Evolutionary conservation across 1,140 invertebrate species (phyloP), one percentile per base, ranked within the genome.

Genomic region (Achroia grisella): DNA sequence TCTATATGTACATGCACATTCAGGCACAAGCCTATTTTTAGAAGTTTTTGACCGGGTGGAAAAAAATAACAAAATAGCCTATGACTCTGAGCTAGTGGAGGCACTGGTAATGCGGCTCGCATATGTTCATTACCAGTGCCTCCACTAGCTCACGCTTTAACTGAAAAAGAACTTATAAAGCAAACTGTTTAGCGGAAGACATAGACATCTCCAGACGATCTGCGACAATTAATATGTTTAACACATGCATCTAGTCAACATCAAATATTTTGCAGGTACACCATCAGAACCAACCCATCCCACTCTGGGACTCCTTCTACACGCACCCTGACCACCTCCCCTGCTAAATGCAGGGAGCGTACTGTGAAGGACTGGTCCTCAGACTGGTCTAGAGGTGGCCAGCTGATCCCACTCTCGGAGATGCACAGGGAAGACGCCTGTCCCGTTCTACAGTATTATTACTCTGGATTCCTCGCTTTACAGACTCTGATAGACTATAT

Each of bases 391-490:
- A 83, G 88, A 8, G 88, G 89, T 0, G 84, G 89, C 1, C 79
- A 90, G 35, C 88, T 91, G 1, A 90, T 93, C 48, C 90, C 92
- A 47, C 86, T 88, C 0, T 90, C 90, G 0, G 89, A 90, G 48
- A 76, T 83, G 74, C 70, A 78, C 17, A 48, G 72, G 0, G 76
- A 84, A 17, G 74, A 84, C 48, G 89, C 88, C 1, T 94, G 93
- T 70, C 92, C 92, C 0, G 91, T 91, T 1, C 90, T 93, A 56
- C 89, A 92, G 77, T 94, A 94, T 69, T 91, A 90, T 68, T 90
- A 89, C 56, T 92, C 91, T 1, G 91, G 91, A n/a, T 93, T 93
- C 66, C 71, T 93, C 41, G 91, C 90, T 1, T 62, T 94, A 43
- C 92, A 94, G 71, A 88, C 90, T 32, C 71, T 93, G 8, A 88